Evolutionary conservation across 2,888 invertebrate genomes (phyloP), one percentile per base, ranked within the genome.

Genomic region (Syritta pipiens): DNA sequence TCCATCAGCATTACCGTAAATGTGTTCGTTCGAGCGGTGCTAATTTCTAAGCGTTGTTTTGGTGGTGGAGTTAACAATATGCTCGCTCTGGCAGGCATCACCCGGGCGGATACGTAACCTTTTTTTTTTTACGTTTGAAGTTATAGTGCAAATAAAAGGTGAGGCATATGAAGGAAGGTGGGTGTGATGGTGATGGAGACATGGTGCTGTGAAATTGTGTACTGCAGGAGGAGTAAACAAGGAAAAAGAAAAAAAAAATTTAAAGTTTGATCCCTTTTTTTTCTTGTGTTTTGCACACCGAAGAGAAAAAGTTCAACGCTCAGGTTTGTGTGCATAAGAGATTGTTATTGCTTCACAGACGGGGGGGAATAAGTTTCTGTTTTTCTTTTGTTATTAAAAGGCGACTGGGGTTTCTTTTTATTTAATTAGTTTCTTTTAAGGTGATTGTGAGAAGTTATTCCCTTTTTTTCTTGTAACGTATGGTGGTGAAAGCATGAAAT

Each of bases 81-180:
- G 28, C 65, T 65, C 46, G 77, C 76, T 71, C 57, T 10, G 63
- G 20, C 59, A 32, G 59, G 60, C 65, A 65, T 53, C 44, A 71
- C 71, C 44, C 63, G 71, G 71, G 71, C 76, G 63, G 53, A 76
- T 69, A 69, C 69, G 62, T 49, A 69, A 76, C 68, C 32, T 53
- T 68, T 75, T 55, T 7, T 7, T 48, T 12, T 24, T 53, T 53
- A 10, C 30, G 44, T 24, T 55, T 49, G 24, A 60, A 24, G 30
- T 35, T 42, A 4, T 17, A n/a, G 22, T 10, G 49, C 37, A 17
- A 22, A 20, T 22, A 32, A 28, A 28, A 26, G n/a, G 48, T 48
- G 30, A 4, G 20, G 32, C 20, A 28, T 3, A 9, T 14, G 22
- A 4, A 4, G 7, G n/a, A 1, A 5, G 32, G n/a, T 44, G 6